A percentile compares a stretch with the other conserved stretches of the same genome.
Conservation (phyloP, 2,113 vertebrate species). For the Spermophilus dauricus region DNA sequence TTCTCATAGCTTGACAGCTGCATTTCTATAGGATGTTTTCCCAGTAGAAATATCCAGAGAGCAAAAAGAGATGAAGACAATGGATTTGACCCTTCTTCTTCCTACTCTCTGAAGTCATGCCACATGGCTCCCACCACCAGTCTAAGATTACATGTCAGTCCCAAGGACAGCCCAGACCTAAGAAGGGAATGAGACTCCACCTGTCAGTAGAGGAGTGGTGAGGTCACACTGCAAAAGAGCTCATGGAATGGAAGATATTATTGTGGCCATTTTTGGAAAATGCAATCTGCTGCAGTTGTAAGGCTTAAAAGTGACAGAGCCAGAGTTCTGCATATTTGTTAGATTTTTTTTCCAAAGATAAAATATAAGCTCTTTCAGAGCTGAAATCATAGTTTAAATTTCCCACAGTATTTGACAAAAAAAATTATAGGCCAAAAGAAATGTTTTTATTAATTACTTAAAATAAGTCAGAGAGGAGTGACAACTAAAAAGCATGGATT, state of each 20-base stretch:
- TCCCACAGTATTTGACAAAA: neutral
- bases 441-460: conserved; percentile 21
- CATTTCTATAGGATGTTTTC: neutral
- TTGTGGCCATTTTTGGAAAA: neutral
- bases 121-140: no score
- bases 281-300: neutral
- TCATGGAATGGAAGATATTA: neutral
- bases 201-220: neutral
- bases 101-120: neutral
- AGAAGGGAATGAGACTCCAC: neutral
- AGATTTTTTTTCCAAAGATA: neutral
- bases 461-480: neutral
- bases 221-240: neutral
- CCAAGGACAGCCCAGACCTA: neutral
- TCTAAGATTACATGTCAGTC: no score
- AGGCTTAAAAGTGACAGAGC: neutral
- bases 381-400: conserved; percentile 51
- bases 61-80: neutral
- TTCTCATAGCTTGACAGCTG: neutral
- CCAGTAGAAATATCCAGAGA: neutral
- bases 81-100: neutral
- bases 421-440: conserved; percentile 50
- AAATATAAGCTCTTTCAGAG: conserved; percentile 17
- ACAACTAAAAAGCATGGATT: neutral
- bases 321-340: neutral